Evolutionary conservation across 2,797 vertebrate genomes (phyloP), one percentile per base, ranked within the genome.

Genomic region (Sebastes minor): DNA sequence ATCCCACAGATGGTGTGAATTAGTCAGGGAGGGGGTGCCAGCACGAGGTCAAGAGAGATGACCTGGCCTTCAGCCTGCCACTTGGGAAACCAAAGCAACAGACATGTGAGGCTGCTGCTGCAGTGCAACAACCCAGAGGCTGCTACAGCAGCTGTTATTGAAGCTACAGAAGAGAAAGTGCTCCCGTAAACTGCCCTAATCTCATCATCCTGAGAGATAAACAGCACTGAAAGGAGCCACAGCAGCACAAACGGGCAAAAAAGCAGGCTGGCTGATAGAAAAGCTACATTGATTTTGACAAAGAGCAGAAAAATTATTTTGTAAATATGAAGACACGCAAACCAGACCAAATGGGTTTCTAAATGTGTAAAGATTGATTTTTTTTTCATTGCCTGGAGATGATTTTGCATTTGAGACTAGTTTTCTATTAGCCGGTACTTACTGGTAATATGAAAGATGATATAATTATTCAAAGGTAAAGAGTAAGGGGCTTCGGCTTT

Each of bases 1-100:
- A 90, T 78, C 86, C 87, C 81, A 85, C 92, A 95, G 94, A 94
- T 95, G 93, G 92, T 89, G 91, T 89, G 91, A 91, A 94, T 93
- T 94, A 93, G 93, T 89, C 77, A 82, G 86, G 83, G 84, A 82
- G 80, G 71, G 64, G 83, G 77, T 91, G 92, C 89, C 92, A 94
- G 87, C 83, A 27, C 22, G 64, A 88, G 92, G 92, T 94, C 93
- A 91, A 87, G 81, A 90, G 86, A 91, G 88, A 84, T 83, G 86
- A 90, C 93, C 93, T 83, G 88, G 93, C 92, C 91, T 92, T 91
- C 92, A 90, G 93, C 87, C 84, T 30, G 82, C 88, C 90, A 89
- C 89, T 87, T 60, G 86, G 91, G 87, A 91, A 90, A 83, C 81
- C 79, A 69, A 80, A 89, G 86, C 70, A 83, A 62, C 79, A 82